Conservation (phyloP, 1,140 invertebrate species). For the Coenobita brevimanus region DNA sequence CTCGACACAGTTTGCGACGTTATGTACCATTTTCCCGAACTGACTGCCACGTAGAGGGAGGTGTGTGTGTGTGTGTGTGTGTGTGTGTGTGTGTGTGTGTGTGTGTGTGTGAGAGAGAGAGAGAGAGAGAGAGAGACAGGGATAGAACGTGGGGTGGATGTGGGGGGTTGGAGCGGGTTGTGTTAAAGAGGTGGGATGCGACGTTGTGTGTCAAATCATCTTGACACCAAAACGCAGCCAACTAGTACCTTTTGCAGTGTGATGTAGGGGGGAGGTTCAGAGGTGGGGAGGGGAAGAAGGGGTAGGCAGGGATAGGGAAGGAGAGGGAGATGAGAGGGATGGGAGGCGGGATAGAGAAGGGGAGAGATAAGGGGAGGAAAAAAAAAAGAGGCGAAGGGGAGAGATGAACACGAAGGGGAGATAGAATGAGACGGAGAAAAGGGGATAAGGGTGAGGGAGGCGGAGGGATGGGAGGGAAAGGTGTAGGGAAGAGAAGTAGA, state of each 20-base stretch:
- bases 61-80: slow-evolving; percentile 9
- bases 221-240: slow-evolving; percentile 38
- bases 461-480: neutral
- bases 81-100: slow-evolving; percentile 16
- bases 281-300: neutral
- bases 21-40: too few relatives aligned
- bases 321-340: too few relatives aligned
- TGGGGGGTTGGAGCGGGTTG: neutral
- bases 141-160: neutral
- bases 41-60: too few relatives aligned
- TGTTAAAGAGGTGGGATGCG: neutral
- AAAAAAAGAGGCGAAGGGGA: too few relatives aligned
- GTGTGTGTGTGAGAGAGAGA: slow-evolving; percentile 2
- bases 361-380: too few relatives aligned
- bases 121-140: slow-evolving; percentile 22
- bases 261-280: neutral
- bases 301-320: neutral
- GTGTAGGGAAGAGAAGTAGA: neutral
- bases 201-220: slow-evolving; percentile 50
- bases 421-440: neutral
- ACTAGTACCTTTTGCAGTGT: neutral
- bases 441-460: too few relatives aligned
- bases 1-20: too few relatives aligned
- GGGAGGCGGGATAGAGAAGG: too few relatives aligned
- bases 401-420: neutral